Evolutionary conservation across 1,140 invertebrate genomes (phyloP), one percentile per base, ranked within the genome.

Genomic region (Drosophila dunni): DNA sequence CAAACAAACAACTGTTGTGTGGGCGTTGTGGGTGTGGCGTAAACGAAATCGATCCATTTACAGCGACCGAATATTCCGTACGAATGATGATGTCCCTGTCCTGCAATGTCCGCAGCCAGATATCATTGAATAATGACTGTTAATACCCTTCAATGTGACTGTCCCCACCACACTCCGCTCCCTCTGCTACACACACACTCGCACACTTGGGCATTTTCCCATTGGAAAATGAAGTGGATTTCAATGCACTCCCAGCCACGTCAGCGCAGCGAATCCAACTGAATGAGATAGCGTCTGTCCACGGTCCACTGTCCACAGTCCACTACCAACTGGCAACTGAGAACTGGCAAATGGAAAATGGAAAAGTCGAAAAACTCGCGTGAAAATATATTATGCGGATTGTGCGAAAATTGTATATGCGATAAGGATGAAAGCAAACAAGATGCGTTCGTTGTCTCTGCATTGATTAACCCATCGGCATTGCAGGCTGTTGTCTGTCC

Each of bases 41-140:
- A 50, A 57, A 60, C 53, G 54, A 75, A 89, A 88, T 88, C 84
- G 84, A 88, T 88, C 84, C 84, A 90, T 90, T 88, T 88, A 84
- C 80, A 75, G 60, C 72, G 65, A 61, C 54, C 57, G 75, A 77
- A 80, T 79, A 84, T 88, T 89, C 63, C 77, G 70, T 84, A 81
- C 84, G 85, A 89, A 88, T 84, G 84, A 88, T 88, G 84, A 88
- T 88, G 84, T 88, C 84, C 84, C 84, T 66, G 78, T 81, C 74
- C 84, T 75, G 84, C 85, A 84, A 84, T 90, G 85, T 89, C 84
- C 85, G 81, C 84, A 89, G 78, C 79, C 78, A 90, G 90, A 91
- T 91, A 91, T 91, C 90, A 91, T 91, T 91, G 90, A 91, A 91
- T 91, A 91, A 91, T 91, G 90, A 91, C 90, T 91, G 90, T 91